phyloP scores from a whole-genome alignment of 1,140 invertebrate genomes.

The Brachionus sp. region DNA sequence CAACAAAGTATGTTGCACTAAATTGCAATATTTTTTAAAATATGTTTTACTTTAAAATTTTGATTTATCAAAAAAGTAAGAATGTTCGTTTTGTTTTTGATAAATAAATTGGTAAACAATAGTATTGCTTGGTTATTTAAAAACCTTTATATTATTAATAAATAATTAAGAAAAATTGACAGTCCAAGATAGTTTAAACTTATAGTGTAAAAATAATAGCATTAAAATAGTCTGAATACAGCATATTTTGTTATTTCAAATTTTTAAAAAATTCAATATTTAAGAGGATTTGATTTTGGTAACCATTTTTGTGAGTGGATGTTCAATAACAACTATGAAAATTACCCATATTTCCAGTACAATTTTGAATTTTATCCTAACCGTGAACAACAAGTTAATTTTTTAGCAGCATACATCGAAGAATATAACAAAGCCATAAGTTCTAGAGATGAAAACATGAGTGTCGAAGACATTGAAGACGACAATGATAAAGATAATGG shows the following conservation, averaged over 20 bases:
- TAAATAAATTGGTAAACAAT: neutral
- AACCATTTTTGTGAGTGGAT: conserved; percentile 94
- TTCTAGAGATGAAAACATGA: neutral
- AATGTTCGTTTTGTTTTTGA: too few species aligned
- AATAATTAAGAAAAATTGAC: neutral
- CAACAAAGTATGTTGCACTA: too few species aligned
- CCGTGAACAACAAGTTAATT: conserved; percentile 72
- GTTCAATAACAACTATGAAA: conserved; percentile 77
- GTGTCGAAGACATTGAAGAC: conserved; percentile 11
- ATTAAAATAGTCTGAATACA: too few species aligned
- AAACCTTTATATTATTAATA: neutral
- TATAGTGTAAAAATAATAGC: too few species aligned
- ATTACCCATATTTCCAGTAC: conserved; percentile 74
- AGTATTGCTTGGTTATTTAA: too few species aligned
- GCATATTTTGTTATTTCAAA: neutral
- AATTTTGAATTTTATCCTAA: conserved; percentile 68
- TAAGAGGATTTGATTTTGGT: conserved; percentile 83
- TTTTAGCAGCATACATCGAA: neutral
- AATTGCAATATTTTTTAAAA: too few species aligned
- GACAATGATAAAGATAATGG: neutral
- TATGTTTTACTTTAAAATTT: too few species aligned
- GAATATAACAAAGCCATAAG: neutral
- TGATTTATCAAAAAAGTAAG: too few species aligned
- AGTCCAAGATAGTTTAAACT: too few species aligned
- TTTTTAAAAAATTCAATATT: neutral